Evolutionary conservation across 2,888 invertebrate species (phyloP), one percentile per base, ranked within the genome.

Genomic region (Folsomia manolachei): DNA sequence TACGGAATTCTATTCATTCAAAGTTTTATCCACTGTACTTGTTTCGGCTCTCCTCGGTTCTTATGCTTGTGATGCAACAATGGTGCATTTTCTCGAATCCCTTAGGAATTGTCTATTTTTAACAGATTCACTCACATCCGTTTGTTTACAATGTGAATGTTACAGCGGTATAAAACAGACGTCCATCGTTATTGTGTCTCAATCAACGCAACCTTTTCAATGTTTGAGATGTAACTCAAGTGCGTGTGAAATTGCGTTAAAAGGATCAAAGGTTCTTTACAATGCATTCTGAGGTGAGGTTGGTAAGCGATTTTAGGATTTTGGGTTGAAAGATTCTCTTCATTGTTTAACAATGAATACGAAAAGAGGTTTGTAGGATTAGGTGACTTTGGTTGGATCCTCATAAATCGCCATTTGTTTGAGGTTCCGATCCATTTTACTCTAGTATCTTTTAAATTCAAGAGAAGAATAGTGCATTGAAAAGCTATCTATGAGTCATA

Each of bases 161-260:
- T n/a, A n/a, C n/a, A n/a, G n/a, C n/a, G n/a, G n/a, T n/a, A n/a
- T n/a, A n/a, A n/a, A n/a, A n/a, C n/a, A n/a, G n/a, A n/a, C n/a
- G n/a, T n/a, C n/a, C n/a, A n/a, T n/a, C n/a, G n/a, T 51, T 51
- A 18, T 51, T 51, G n/a, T 56, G 19, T 56, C 21, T 56, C 56
- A 23, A n/a, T n/a, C n/a, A n/a, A n/a, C n/a, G n/a, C 14, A 65
- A 27, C 25, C 14, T 65, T 65, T 26, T 9, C 18, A 65, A 14
- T 69, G 24, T 52, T 52, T 14, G 25, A 23, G 52, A 27, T 39
- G 76, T 70, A 74, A 75, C 72, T 72, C 71, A 78, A 78, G 74
- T 76, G 78, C 78, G 78, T 78, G 78, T 78, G 78, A 78, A 77
- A 78, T 78, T 73, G 72, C 60, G 67, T 67, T 67, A 4, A 56